Conservation (phyloP, 2,797 vertebrate species). For the Pseudomugil gertrudae region DNA sequence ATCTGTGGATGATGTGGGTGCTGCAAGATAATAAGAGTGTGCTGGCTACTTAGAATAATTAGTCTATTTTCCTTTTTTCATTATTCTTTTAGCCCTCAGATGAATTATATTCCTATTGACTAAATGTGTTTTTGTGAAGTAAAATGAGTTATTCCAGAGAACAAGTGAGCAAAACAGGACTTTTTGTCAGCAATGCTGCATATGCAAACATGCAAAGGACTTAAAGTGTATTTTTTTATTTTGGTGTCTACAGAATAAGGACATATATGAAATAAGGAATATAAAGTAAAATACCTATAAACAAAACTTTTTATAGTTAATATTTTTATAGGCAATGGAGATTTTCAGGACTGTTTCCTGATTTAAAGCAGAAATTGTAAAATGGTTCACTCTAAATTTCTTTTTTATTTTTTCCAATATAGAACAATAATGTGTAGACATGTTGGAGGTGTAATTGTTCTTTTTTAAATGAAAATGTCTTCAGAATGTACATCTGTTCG, state of each 20-base stretch:
- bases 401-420: not conserved
- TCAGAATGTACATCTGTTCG: constrained; percentile 4
- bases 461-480: not conserved
- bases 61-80: not conserved
- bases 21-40: not conserved
- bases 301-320: too few relatives aligned
- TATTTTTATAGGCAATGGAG: too few relatives aligned
- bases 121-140: not conserved
- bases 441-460: not conserved
- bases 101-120: not conserved
- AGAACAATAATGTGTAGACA: not conserved
- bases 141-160: too few relatives aligned
- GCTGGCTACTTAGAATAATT: not conserved
- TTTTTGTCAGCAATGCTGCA: too few relatives aligned
- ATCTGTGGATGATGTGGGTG: not conserved
- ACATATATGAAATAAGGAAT: too few relatives aligned
- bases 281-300: too few relatives aligned
- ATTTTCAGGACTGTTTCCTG: too few relatives aligned
- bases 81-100: not conserved
- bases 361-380: too few relatives aligned
- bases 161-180: too few relatives aligned
- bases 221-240: too few relatives aligned
- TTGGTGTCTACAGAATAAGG: too few relatives aligned
- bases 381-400: not conserved
- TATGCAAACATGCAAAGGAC: too few relatives aligned